Evolutionary conservation across 2,888 invertebrate species (phyloP).

Genomic region (Tribolium freemani): DNA sequence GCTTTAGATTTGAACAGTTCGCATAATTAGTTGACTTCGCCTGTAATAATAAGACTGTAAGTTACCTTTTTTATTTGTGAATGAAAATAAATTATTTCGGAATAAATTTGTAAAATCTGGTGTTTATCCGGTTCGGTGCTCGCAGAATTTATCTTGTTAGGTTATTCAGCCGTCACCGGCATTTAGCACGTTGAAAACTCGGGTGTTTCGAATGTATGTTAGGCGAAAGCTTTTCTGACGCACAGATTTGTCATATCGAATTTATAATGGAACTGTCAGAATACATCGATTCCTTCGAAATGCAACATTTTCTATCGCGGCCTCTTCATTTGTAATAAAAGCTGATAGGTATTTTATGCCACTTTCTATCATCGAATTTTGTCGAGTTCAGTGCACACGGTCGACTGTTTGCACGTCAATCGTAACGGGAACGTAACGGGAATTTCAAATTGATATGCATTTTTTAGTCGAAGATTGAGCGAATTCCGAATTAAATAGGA

Average conservation of each 20-base stretch:
- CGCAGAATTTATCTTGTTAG: neutral
- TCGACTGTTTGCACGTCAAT: constrained; percentile 6
- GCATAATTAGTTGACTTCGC: no score
- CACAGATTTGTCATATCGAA: constrained; percentile 40
- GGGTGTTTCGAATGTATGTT: constrained; percentile 30
- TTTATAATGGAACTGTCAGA: constrained; percentile 37
- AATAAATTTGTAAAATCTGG: neutral
- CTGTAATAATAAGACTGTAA: no score
- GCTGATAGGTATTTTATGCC: constrained; percentile 36
- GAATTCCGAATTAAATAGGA: neutral
- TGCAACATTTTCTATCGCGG: constrained; percentile 32
- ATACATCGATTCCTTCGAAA: constrained; percentile 28
- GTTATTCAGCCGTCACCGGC: constrained; percentile 9
- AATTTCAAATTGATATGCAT: constrained; percentile 27
- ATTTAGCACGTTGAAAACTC: constrained; percentile 10
- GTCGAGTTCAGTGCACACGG: constrained; percentile 24
- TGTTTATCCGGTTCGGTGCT: neutral
- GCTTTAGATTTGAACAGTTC: no score
- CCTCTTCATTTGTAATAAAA: constrained; percentile 35
- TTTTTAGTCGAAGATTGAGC: constrained; percentile 13
- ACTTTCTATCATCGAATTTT: constrained; percentile 32
- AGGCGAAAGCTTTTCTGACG: constrained; percentile 17
- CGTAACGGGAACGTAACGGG: constrained; percentile 18
- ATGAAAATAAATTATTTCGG: neutral
- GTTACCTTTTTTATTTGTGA: neutral